These are phyloP conservation scores for Brachystomella parvula DNA, from an alignment of 1,140 invertebrate species.

Conservation along the genomic window DNA sequence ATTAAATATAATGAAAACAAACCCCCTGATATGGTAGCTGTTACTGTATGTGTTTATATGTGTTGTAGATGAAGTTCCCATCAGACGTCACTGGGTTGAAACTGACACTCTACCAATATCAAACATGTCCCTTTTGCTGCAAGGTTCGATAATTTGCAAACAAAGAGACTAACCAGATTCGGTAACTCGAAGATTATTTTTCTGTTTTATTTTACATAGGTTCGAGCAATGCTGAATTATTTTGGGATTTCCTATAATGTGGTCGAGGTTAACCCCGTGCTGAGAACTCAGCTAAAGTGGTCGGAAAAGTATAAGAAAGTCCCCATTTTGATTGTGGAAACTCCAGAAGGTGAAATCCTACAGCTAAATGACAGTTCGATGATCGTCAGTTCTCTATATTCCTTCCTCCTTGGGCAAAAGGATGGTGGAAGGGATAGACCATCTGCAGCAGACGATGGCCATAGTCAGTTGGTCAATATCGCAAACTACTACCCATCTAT, in stretches of 20 bases:
- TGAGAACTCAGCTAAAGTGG: conserved; percentile 85
- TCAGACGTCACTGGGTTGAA: conserved; percentile 67
- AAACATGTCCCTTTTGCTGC: conserved; percentile 97
- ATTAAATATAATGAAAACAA: background rate
- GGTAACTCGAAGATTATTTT: background rate
- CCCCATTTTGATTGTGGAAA: conserved; percentile 77
- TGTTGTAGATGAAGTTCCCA: conserved; percentile 53
- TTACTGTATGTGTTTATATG: background rate
- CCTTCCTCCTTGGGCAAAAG: conserved; percentile 60
- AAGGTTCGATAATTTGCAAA: too few species aligned
- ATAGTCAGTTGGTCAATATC: conserved; percentile 55
- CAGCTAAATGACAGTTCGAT: conserved; percentile 89
- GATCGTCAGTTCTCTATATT: conserved; percentile 80
- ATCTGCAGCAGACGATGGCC: background rate
- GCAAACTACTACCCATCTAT: conserved; percentile 71
- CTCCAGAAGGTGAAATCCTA: conserved; percentile 50
- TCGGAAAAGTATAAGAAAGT: conserved; percentile 85
- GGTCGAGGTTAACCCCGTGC: conserved; percentile 87
- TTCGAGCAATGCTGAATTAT: conserved; percentile 86
- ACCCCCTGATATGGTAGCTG: background rate
- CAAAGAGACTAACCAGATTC: background rate
- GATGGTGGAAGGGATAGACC: conserved; percentile 39
- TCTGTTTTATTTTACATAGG: conserved; percentile 41
- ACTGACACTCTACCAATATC: conserved; percentile 87
- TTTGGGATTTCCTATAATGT: conserved; percentile 91